These are phyloP conservation scores for Mimachlamys varia DNA, from an alignment of 2,888 invertebrate species.

Conservation along the genomic window DNA sequence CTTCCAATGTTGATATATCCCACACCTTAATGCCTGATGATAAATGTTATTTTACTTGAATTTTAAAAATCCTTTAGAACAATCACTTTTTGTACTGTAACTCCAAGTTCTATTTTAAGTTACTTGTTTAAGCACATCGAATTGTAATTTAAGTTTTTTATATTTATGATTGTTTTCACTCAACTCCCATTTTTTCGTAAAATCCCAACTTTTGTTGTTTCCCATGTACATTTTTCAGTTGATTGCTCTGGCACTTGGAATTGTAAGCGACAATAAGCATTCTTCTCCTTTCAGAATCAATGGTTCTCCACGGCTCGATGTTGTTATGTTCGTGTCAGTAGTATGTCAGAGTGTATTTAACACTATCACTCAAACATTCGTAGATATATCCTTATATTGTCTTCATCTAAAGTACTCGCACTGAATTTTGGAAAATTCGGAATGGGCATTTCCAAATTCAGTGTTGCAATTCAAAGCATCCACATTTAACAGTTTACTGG, in stretches of 20 bases:
- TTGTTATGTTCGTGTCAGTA: constrained; percentile 20
- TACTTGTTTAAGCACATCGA: too few relatives aligned
- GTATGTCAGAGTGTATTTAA: neutral
- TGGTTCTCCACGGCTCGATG: neutral
- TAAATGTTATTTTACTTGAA: too few relatives aligned
- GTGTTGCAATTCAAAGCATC: neutral
- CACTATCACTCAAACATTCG: neutral
- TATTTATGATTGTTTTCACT: neutral
- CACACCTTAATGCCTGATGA: too few relatives aligned
- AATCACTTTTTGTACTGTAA: too few relatives aligned
- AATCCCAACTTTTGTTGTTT: neutral
- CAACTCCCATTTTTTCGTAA: neutral
- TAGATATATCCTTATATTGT: neutral
- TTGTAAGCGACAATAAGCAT: neutral
- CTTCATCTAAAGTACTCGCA: neutral
- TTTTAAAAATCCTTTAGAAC: too few relatives aligned
- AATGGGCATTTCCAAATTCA: neutral
- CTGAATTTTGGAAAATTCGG: neutral
- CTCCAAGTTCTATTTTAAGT: too few relatives aligned
- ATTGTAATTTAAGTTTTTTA: too few relatives aligned
- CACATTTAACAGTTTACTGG: neutral
- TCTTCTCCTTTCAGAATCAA: constrained; percentile 20
- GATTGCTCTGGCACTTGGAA: neutral
- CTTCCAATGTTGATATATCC: too few relatives aligned
- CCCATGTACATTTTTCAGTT: constrained; percentile 2